These are phyloP conservation scores for Lasioglossum vierecki DNA, from an alignment of 2,888 invertebrate genomes.

Conservation along the genomic window DNA sequence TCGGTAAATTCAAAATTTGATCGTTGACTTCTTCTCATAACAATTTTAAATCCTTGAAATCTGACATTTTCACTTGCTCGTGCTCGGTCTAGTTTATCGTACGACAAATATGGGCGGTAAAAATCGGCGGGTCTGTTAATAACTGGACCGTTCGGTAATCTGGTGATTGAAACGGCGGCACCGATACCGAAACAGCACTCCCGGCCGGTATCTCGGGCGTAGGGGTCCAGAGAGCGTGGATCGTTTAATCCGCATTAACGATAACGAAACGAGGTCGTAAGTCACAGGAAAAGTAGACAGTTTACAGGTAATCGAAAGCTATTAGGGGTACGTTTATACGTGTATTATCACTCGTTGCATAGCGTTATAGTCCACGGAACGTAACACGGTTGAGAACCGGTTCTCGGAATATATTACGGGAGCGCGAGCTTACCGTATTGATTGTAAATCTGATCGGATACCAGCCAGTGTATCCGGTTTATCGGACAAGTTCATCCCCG, in stretches of 20 bases:
- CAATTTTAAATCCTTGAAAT: neutral
- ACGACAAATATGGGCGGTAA: neutral
- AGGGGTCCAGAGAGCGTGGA: neutral
- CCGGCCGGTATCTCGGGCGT: neutral
- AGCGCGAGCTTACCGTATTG: constrained; percentile 53
- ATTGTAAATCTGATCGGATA: constrained; percentile 64
- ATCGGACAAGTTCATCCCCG: constrained; percentile 42
- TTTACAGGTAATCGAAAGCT: constrained; percentile 61
- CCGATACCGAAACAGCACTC: neutral
- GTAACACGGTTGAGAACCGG: constrained; percentile 62
- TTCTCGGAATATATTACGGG: constrained; percentile 58
- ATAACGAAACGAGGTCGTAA: constrained; percentile 33
- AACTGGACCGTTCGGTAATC: neutral
- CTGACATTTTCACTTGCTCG: too few species aligned
- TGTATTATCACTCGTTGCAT: constrained; percentile 59
- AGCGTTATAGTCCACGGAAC: constrained; percentile 46
- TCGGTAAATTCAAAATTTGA: too few species aligned
- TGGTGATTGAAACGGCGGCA: constrained; percentile 6
- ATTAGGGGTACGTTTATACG: constrained; percentile 65
- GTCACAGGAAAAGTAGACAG: constrained; percentile 58
- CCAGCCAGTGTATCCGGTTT: constrained; percentile 17
- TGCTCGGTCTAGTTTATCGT: too few species aligned
- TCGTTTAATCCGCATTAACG: constrained; percentile 31
- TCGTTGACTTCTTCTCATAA: too few species aligned
- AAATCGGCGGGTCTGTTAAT: neutral